A percentile compares a stretch with the other conserved stretches of the same genome.
Evolutionary conservation across 2,113 vertebrate genomes (phyloP).

Genomic region (Agapornis roseicollis): DNA sequence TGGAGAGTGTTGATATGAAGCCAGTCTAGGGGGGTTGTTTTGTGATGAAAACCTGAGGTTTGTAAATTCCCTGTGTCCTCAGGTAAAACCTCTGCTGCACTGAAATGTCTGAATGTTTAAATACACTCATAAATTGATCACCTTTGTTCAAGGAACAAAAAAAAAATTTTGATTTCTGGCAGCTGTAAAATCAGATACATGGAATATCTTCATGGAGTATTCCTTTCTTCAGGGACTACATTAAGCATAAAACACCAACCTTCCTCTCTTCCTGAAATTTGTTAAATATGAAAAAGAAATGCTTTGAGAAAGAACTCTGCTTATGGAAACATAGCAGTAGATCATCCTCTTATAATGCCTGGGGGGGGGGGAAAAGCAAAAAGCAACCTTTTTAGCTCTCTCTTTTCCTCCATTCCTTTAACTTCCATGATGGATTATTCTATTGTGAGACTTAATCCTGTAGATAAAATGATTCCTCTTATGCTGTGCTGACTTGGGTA

Average conservation of each 20-base stretch:
- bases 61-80: neutral
- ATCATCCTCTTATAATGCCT: neutral
- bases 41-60: neutral
- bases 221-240: neutral
- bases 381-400: neutral
- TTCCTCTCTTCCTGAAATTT: constrained; percentile 1
- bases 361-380: rapidly evolving
- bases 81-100: neutral
- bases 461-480: constrained; percentile 46
- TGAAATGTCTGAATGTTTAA: neutral
- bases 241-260: neutral
- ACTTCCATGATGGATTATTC: constrained; percentile 38
- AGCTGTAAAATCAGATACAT: neutral
- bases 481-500: neutral
- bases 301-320: neutral
- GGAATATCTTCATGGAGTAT: neutral
- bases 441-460: constrained; percentile 46
- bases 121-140: neutral
- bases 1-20: neutral
- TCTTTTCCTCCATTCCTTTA: neutral
- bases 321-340: constrained; percentile 10
- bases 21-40: neutral
- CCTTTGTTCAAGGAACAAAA: neutral
- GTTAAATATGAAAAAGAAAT: constrained; percentile 4
- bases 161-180: neutral